Evolutionary conservation across 2,113 vertebrate genomes (phyloP), one percentile per base, ranked within the genome.

Genomic region (Cichladusa arquata): DNA sequence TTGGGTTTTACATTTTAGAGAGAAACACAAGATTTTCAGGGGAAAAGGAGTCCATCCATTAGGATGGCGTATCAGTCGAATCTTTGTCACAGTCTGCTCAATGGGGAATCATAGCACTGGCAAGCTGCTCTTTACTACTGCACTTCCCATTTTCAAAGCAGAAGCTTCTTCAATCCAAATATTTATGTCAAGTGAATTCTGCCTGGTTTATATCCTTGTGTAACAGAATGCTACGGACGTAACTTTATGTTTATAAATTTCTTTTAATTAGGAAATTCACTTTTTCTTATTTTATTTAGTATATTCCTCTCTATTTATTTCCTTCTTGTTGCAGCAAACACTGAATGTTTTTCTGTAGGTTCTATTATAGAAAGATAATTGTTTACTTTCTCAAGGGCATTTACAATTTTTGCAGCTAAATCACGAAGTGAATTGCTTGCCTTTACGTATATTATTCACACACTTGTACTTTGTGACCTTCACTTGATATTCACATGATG

Each of bases 391-490:
- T 79, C 6, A 36, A 76, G 34, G 66, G 5, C 10, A 25, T 60
- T 74, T 79, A 29, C 8, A 36, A 45, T 45, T 88, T 88, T 33
- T 45, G 19, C 33, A 88, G 56, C 38, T 58, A 62, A 81, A 79
- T 9, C 6, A 44, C 22, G n/a, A 74, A 42, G 22, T 40, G 42
- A 66, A 15, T 65, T 40, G 1, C 47, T 73, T 74, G 36, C 19
- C 19, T 56, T 69, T 69, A 42, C 0, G 1, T 10, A 1, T 12
- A 50, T 26, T 73, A 50, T 70, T 88, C 0, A 0, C 8, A 8
- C 6, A 5, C 11, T 40, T 5, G 0, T 51, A 12, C 79, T 84
- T 92, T 31, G 61, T 70, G 60, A 34, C 26, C 8, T 88, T 44
- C 9, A 13, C 12, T 82, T 74, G n/a, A 62, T 14, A 57, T 34